Conservation (phyloP, 2,797 vertebrate genomes). For the Leptodactylus fallax region DNA sequence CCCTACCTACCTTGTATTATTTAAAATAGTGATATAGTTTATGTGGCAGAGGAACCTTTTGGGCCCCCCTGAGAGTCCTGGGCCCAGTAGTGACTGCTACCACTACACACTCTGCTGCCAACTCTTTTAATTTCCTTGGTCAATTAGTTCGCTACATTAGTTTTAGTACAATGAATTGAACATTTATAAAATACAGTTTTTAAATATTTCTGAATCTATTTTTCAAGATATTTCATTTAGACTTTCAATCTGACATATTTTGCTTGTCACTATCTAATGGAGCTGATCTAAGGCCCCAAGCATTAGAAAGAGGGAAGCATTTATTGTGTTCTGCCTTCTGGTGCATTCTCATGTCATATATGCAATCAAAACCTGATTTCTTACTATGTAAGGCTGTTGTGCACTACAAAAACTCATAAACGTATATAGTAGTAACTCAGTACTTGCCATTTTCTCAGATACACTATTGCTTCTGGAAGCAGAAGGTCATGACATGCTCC, state of each 20-base stretch:
- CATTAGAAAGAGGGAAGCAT: slow-evolving; percentile 1
- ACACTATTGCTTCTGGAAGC: neutral
- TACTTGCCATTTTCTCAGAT: neutral
- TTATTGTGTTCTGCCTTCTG: slow-evolving; percentile 22
- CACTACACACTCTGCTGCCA: too few relatives aligned
- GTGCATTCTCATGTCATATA: slow-evolving; percentile 42
- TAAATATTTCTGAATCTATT: neutral
- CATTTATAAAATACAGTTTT: too few relatives aligned
- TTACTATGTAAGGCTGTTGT: neutral
- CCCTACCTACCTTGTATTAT: too few relatives aligned
- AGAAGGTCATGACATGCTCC: neutral
- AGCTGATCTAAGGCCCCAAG: neutral
- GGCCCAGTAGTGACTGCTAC: too few relatives aligned
- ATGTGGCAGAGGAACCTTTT: too few relatives aligned
- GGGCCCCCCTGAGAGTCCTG: too few relatives aligned
- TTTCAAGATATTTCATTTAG: neutral
- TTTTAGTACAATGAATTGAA: too few relatives aligned
- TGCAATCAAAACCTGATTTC: slow-evolving; percentile 18
- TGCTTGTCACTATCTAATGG: neutral
- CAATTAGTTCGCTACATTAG: too few relatives aligned
- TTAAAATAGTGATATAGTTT: too few relatives aligned
- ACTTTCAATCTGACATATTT: neutral
- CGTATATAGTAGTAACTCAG: neutral
- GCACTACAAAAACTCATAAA: neutral
- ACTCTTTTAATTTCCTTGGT: too few relatives aligned